Conservation (phyloP, 2,888 invertebrate genomes). For the Calameuta filiformis region DNA sequence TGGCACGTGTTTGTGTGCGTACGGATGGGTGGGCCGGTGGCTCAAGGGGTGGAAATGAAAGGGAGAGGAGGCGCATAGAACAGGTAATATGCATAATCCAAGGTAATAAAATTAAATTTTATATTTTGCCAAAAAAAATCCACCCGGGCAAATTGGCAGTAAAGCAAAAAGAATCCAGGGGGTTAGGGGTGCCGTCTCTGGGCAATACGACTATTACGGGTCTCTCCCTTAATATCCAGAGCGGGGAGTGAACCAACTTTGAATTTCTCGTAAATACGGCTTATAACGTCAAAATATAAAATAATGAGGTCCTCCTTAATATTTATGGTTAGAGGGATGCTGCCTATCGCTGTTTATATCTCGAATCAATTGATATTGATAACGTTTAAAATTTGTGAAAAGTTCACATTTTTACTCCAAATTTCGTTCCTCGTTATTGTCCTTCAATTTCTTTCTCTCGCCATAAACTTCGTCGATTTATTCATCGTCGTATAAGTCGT, state of each 20-base stretch:
- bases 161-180: conserved; percentile 24
- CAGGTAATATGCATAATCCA: conserved; percentile 24
- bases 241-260: neutral
- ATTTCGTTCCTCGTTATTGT: neutral
- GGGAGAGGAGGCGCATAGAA: neutral
- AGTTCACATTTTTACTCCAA: neutral
- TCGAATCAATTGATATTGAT: conserved; percentile 33
- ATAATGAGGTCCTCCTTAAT: conserved; percentile 55
- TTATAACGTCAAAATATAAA: conserved; percentile 54
- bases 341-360: conserved; percentile 23
- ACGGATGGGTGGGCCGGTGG: neutral
- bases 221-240: conserved; percentile 11
- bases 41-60: neutral
- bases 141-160: conserved; percentile 37
- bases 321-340: conserved; percentile 46
- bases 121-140: conserved; percentile 30
- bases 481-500: neutral
- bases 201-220: conserved; percentile 8
- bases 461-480: neutral
- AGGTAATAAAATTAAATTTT: conserved; percentile 36
- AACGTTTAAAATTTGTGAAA: neutral
- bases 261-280: conserved; percentile 52
- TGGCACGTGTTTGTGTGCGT: neutral
- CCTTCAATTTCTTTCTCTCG: neutral
- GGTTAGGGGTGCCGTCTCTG: neutral